A percentile compares a stretch with the other conserved stretches of the same genome.
Conservation (phyloP, 2,113 vertebrate species). For the Pteronura brasiliensis region DNA sequence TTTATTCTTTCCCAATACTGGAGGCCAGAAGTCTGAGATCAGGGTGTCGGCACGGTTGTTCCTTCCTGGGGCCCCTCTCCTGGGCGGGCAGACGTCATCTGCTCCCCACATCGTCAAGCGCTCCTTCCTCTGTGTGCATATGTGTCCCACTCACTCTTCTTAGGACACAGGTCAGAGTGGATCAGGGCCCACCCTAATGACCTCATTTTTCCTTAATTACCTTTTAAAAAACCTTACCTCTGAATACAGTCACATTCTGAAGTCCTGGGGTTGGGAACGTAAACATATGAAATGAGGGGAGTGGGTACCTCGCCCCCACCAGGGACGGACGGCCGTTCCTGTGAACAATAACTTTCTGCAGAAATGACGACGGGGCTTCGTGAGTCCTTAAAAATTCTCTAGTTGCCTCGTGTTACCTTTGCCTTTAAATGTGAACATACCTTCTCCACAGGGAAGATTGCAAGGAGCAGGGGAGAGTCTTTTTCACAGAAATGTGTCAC, state of each 20-base stretch:
- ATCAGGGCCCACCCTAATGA: neutral
- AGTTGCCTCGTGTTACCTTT: neutral
- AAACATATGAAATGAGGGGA: neutral
- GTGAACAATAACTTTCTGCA: neutral
- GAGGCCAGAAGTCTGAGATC: neutral
- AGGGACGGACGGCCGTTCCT: fast-evolving
- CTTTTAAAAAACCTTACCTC: neutral
- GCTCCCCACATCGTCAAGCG: fast-evolving
- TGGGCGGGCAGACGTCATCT: fast-evolving
- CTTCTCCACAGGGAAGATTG: neutral
- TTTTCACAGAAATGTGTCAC: no score
- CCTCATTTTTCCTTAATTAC: neutral
- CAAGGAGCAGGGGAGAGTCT: neutral
- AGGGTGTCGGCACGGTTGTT: neutral
- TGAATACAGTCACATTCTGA: neutral
- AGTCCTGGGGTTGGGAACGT: neutral
- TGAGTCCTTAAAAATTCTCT: neutral
- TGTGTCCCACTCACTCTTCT: neutral
- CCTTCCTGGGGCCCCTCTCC: no score
- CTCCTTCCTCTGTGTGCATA: neutral
- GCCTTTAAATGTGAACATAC: neutral
- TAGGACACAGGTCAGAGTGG: neutral
- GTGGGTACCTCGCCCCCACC: neutral
- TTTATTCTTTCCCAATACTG: neutral
- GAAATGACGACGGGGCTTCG: neutral